Evolutionary conservation across 2,797 vertebrate species (phyloP).

Genomic region (Gobionotothen gibberifrons): DNA sequence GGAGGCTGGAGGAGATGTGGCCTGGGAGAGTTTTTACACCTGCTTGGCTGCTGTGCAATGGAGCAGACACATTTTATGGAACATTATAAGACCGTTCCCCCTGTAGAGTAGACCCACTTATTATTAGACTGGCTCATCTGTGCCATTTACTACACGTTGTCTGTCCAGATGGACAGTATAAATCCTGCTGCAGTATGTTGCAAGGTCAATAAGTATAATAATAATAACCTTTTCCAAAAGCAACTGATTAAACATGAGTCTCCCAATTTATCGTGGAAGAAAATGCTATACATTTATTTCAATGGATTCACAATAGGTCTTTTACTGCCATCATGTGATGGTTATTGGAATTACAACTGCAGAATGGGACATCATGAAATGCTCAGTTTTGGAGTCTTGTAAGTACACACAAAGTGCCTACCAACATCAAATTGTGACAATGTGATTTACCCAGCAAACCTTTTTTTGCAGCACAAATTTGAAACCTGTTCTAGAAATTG

Average conservation of each 20-base stretch:
- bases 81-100: constrained; percentile 29
- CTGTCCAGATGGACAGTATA: constrained; percentile 28
- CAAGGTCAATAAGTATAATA: constrained; percentile 29
- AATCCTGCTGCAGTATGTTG: constrained; percentile 23
- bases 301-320: constrained; percentile 11
- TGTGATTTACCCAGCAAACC: no score
- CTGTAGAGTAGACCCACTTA: constrained; percentile 23
- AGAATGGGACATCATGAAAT: no score
- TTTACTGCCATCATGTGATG: constrained; percentile 55
- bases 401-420: no score
- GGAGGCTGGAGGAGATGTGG: constrained; percentile 33
- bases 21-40: constrained; percentile 57
- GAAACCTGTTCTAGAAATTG: no score
- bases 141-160: constrained; percentile 39
- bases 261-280: constrained; percentile 16
- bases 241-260: constrained; percentile 17
- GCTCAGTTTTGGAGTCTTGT: no score
- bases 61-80: constrained; percentile 52
- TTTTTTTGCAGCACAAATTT: no score
- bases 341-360: constrained; percentile 44
- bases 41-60: constrained; percentile 48
- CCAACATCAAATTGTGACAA: no score
- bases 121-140: constrained; percentile 35
- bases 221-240: constrained; percentile 27
- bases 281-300: not conserved